These are phyloP conservation scores for Salvelinus alpinus DNA, from an alignment of 2,113 vertebrate genomes.

Conservation along the genomic window DNA sequence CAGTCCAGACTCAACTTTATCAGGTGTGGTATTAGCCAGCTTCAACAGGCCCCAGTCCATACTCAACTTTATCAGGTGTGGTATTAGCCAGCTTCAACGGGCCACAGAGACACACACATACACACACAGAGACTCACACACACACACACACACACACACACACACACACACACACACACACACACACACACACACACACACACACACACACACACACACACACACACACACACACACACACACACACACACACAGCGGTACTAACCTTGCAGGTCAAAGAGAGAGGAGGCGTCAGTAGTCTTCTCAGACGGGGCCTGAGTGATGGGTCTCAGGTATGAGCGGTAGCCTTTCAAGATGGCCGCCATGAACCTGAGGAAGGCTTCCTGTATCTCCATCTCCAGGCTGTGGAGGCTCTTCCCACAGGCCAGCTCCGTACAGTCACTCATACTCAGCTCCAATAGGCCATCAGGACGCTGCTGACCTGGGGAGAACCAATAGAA, in stretches of 20 bases:
- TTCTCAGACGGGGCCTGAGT: slow-evolving; percentile 97
- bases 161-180: no score
- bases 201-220: no score
- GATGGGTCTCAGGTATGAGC: slow-evolving; percentile 92
- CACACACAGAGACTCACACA: no score
- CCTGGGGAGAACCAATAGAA: slow-evolving; percentile 67
- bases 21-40: no score
- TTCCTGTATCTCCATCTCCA: slow-evolving; percentile 97
- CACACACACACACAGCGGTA: not conserved
- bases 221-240: no score
- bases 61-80: not conserved
- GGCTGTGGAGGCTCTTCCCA: slow-evolving; percentile 84
- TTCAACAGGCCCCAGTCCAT: not conserved
- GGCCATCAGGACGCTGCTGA: slow-evolving; percentile 86
- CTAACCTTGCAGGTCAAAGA: slow-evolving; percentile 95
- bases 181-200: no score
- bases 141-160: no score
- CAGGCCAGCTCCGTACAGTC: slow-evolving; percentile 85
- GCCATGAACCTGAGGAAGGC: slow-evolving; percentile 98
- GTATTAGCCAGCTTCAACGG: no score
- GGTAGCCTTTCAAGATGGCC: slow-evolving; percentile 94
- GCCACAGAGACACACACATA: no score
- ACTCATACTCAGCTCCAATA: slow-evolving; percentile 88
- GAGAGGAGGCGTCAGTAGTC: slow-evolving; percentile 93
- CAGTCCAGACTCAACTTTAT: not conserved